These are phyloP conservation scores for Mungos mungo DNA, from an alignment of 2,113 vertebrate species.

Conservation along the genomic window DNA sequence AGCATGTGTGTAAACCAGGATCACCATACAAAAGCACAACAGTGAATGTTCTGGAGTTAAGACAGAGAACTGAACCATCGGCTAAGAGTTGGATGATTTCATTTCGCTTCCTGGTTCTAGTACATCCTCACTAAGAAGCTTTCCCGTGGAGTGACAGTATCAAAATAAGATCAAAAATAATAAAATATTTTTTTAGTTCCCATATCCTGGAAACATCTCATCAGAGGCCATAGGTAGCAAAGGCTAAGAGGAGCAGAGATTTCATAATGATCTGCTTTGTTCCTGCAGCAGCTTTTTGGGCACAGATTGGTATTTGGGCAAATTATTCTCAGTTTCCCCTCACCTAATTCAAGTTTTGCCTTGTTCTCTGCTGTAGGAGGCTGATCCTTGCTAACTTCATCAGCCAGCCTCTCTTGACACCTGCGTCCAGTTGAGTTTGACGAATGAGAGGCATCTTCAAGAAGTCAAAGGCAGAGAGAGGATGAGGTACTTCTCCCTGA, in stretches of 20 bases:
- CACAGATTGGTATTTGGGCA: neutral
- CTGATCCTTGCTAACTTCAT: neutral
- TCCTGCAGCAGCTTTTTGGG: neutral
- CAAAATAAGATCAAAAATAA: slow-evolving; percentile 14
- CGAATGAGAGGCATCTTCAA: neutral
- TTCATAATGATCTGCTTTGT: neutral
- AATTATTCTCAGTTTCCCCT: neutral
- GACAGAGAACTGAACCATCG: neutral
- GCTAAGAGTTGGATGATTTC: neutral
- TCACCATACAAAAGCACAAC: neutral
- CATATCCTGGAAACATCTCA: neutral
- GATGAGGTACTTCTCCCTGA: neutral
- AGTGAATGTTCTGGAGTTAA: neutral
- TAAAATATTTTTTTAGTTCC: neutral
- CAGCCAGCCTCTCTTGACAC: neutral
- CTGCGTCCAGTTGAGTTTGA: neutral
- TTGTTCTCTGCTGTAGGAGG: neutral
- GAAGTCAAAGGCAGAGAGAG: neutral
- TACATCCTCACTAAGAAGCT: neutral
- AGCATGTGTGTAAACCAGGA: neutral
- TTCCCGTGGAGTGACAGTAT: neutral
- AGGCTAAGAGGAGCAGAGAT: neutral
- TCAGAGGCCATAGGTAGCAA: neutral
- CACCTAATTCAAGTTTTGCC: neutral
- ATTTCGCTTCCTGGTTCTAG: neutral